A percentile compares a stretch with the other conserved stretches of the same genome.
Evolutionary conservation across 2,888 invertebrate species (phyloP).

Genomic region (Scrobipalpa atriplicella): DNA sequence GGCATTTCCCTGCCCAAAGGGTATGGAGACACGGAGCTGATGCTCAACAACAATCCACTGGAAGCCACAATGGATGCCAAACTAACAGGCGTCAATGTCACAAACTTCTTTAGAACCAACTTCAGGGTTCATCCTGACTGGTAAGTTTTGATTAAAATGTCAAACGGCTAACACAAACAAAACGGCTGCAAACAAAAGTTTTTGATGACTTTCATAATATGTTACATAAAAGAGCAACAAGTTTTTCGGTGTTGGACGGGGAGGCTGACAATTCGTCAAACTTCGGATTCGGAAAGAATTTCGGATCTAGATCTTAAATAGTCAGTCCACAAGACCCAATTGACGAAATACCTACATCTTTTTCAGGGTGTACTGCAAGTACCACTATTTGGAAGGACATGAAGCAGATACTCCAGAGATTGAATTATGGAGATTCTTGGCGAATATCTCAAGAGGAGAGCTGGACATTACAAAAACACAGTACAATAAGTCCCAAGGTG

Average conservation of each 20-base stretch:
- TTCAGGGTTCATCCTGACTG: constrained; percentile 94
- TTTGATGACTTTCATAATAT: not conserved
- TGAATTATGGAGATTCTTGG: constrained; percentile 89
- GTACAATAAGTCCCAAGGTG: constrained; percentile 51
- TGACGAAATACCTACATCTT: not conserved
- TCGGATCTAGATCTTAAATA: too few species aligned
- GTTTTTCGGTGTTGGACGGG: too few species aligned
- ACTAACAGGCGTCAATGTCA: constrained; percentile 86
- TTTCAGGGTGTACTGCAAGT: constrained; percentile 92
- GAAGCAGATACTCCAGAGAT: constrained; percentile 88
- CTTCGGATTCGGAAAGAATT: too few species aligned
- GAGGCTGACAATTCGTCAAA: too few species aligned
- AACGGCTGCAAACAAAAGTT: constrained; percentile 1
- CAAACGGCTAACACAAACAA: not conserved
- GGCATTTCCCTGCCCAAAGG: constrained; percentile 91
- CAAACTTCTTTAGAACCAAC: constrained; percentile 88
- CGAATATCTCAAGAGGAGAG: constrained; percentile 82
- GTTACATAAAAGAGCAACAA: too few species aligned
- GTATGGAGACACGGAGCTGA: constrained; percentile 89
- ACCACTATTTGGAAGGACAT: constrained; percentile 91
- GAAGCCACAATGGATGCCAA: constrained; percentile 85
- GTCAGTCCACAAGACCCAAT: too few species aligned
- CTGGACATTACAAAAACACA: constrained; percentile 71
- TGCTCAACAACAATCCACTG: constrained; percentile 90
- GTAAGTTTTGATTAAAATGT: constrained; percentile 64